Percentiles rank a stretch among this genome's conserved stretches.
These are phyloP conservation scores for Ferdinandea cuprea DNA, from an alignment of 2,888 invertebrate genomes.

Conservation along the genomic window DNA sequence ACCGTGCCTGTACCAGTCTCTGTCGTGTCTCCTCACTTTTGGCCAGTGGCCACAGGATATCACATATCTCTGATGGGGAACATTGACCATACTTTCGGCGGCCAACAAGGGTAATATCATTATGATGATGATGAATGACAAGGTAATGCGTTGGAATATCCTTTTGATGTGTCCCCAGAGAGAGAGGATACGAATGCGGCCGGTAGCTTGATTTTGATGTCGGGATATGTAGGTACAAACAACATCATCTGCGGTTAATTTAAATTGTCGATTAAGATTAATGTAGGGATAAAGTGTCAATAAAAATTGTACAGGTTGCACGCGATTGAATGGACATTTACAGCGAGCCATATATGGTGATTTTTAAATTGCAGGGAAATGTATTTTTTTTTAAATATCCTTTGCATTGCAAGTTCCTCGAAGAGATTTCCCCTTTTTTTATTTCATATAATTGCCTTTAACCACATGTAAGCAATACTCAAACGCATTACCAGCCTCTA, in stretches of 20 bases:
- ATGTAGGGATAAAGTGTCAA: constrained; percentile 25
- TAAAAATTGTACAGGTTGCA: not conserved
- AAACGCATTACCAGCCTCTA: too few species aligned
- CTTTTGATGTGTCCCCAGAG: constrained; percentile 65
- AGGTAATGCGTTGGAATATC: constrained; percentile 60
- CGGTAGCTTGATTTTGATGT: constrained; percentile 1
- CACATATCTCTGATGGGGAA: constrained; percentile 14
- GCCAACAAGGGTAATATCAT: constrained; percentile 59
- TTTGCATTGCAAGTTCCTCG: too few species aligned
- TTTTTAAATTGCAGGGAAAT: too few species aligned
- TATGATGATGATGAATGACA: constrained; percentile 70
- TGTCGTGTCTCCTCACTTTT: not conserved
- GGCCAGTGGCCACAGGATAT: constrained; percentile 42
- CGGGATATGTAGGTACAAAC: constrained; percentile 13
- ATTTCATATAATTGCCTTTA: too few species aligned
- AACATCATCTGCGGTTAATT: constrained; percentile 64
- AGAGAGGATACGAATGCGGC: constrained; percentile 10
- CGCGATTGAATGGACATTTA: not conserved
- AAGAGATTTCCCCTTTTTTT: too few species aligned
- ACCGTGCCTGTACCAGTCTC: not conserved
- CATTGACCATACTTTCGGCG: constrained; percentile 22
- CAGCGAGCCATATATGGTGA: too few species aligned
- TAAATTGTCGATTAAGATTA: constrained; percentile 53
- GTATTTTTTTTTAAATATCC: too few species aligned
- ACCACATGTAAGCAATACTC: too few species aligned